Conservation (phyloP, 2,797 vertebrate species). For the Varecia variegata region DNA sequence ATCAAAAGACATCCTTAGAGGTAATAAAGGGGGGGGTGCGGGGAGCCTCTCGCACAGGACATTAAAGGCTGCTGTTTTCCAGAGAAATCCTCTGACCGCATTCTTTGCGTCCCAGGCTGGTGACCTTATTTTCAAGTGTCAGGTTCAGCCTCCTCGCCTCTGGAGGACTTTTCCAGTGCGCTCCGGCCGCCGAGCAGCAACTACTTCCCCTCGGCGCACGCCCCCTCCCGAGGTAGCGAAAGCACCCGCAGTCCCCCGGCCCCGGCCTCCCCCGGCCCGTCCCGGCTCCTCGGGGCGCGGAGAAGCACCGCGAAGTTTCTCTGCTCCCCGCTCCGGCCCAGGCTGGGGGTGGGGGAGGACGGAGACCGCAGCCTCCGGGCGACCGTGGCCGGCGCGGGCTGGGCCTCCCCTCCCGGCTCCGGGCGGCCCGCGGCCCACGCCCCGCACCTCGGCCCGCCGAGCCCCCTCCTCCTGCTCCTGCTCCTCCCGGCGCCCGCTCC, state of each 20-base stretch:
- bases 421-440: conserved; percentile 75
- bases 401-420: conserved; percentile 33
- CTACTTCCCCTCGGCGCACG: conserved; percentile 57
- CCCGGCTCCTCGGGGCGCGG: not conserved
- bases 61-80: conserved; percentile 83
- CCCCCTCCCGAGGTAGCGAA: conserved; percentile 70
- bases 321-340: conserved; percentile 42
- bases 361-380: not conserved
- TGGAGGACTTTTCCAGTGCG: conserved; percentile 54
- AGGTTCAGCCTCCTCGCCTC: conserved; percentile 82
- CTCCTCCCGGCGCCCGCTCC: conserved; percentile 42
- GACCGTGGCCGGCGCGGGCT: conserved; percentile 28
- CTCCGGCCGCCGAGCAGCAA: conserved; percentile 14
- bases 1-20: conserved; percentile 88
- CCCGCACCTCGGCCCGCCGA: conserved; percentile 67
- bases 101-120: conserved; percentile 80
- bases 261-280: not conserved
- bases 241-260: conserved; percentile 49
- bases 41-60: conserved; percentile 77
- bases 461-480: conserved; percentile 33
- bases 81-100: conserved; percentile 78
- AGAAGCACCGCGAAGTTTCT: conserved; percentile 55
- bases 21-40: conserved; percentile 77
- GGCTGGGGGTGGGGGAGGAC: not conserved
- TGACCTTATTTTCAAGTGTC: conserved; percentile 83